Percentiles rank a stretch among this genome's conserved stretches.
These are phyloP conservation scores for Ctenopoma kingsleyae DNA, from an alignment of 2,797 vertebrate genomes.

Conservation along the genomic window DNA sequence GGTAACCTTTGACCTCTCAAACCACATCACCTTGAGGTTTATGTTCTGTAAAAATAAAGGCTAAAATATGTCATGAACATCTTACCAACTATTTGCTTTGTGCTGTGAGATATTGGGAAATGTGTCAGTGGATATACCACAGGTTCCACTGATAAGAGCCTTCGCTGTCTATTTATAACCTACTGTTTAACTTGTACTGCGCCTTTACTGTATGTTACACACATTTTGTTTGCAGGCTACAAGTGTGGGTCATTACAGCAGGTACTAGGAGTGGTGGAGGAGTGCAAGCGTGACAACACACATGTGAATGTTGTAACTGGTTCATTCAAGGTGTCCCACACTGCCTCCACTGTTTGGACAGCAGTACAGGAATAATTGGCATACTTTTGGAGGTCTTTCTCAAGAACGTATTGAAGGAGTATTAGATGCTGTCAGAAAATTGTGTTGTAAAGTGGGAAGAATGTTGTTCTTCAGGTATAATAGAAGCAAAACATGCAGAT, in stretches of 20 bases:
- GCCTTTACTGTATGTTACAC: conserved; percentile 8
- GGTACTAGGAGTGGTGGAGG: conserved; percentile 32
- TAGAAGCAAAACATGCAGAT: neutral
- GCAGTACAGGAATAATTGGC: neutral
- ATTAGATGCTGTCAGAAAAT: neutral
- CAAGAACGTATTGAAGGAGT: neutral
- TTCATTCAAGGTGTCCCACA: conserved; percentile 24
- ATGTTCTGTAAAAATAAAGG: conserved; percentile 36
- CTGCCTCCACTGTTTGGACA: neutral
- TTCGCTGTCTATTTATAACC: conserved; percentile 19
- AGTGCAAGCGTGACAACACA: neutral
- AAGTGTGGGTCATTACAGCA: conserved; percentile 8
- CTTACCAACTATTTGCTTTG: conserved; percentile 26
- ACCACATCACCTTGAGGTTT: conserved; percentile 21
- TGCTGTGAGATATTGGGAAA: conserved; percentile 19
- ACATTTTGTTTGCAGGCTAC: conserved; percentile 22
- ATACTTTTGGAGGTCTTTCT: conserved; percentile 13
- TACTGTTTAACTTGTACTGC: conserved; percentile 23
- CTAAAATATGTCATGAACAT: conserved; percentile 15
- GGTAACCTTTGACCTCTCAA: conserved; percentile 37
- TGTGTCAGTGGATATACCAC: conserved; percentile 22
- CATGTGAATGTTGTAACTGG: conserved; percentile 10
- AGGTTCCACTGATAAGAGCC: conserved; percentile 14
- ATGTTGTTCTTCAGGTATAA: conserved; percentile 44
- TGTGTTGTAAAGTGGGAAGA: conserved; percentile 11